These are phyloP conservation scores for Strigamia maritima DNA, from an alignment of 2,888 invertebrate species.

Conservation along the genomic window DNA sequence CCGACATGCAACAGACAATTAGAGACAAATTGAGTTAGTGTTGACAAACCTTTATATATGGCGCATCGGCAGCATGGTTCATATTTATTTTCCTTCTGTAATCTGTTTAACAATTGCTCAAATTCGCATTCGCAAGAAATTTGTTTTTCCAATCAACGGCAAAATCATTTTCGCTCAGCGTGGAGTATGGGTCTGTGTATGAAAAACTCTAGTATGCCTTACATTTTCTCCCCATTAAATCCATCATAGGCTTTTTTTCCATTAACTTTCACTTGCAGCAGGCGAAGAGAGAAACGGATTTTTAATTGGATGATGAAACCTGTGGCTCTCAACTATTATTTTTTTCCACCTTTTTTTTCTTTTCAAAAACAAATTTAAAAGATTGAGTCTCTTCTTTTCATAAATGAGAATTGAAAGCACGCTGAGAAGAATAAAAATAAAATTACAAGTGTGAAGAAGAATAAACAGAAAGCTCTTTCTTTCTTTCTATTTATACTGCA, in stretches of 20 bases:
- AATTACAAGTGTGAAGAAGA: background rate
- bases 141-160: constrained; percentile 17
- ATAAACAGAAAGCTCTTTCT: background rate
- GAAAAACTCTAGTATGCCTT: constrained; percentile 25
- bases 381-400: background rate
- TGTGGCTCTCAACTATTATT: constrained; percentile 25
- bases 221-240: constrained; percentile 28
- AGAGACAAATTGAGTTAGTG: background rate
- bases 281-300: constrained; percentile 26
- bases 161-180: constrained; percentile 24
- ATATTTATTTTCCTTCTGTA: background rate
- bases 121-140: background rate
- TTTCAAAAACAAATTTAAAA: constrained; percentile 8
- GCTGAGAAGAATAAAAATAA: background rate
- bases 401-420: constrained; percentile 6
- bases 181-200: constrained; percentile 16
- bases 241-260: constrained; percentile 27
- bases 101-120: constrained; percentile 13
- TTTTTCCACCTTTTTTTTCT: background rate
- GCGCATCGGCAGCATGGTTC: background rate
- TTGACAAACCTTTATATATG: background rate
- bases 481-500: background rate
- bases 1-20: background rate
- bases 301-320: constrained; percentile 28
- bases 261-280: constrained; percentile 27